These are phyloP conservation scores for Meandrusa payeni DNA, from an alignment of 2,888 invertebrate genomes.

Conservation along the genomic window DNA sequence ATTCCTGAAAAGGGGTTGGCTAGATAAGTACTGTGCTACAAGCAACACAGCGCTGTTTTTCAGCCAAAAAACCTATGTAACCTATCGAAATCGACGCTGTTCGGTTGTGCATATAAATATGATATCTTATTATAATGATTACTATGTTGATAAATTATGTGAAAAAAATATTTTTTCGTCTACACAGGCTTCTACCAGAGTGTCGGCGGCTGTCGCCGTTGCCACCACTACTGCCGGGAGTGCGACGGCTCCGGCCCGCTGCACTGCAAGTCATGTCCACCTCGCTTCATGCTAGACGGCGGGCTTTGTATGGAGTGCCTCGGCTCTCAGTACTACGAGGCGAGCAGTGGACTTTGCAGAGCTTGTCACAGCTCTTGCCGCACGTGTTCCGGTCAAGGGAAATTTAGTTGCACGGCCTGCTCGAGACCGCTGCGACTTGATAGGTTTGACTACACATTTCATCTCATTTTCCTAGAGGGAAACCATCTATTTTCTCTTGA, in stretches of 20 bases:
- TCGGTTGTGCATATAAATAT: too few species aligned
- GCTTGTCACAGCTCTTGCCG: slow-evolving; percentile 84
- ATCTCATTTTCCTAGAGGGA: too few species aligned
- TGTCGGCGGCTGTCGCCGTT: slow-evolving; percentile 90
- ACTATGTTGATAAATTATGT: too few species aligned
- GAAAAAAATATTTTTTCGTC: too few species aligned
- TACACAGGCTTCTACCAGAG: slow-evolving; percentile 87
- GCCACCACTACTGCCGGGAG: slow-evolving; percentile 93
- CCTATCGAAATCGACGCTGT: too few species aligned
- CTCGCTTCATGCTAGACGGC: slow-evolving; percentile 86
- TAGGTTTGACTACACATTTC: too few species aligned
- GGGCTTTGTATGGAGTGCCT: slow-evolving; percentile 89
- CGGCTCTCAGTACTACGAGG: slow-evolving; percentile 87
- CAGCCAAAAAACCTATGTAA: neutral
- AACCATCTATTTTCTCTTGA: too few species aligned
- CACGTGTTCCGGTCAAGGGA: slow-evolving; percentile 84
- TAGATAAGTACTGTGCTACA: too few species aligned
- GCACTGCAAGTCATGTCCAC: slow-evolving; percentile 87
- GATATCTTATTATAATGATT: too few species aligned
- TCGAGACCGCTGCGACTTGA: slow-evolving; percentile 84
- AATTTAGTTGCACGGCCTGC: slow-evolving; percentile 85
- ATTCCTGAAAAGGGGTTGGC: too few species aligned
- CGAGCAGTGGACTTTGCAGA: slow-evolving; percentile 84
- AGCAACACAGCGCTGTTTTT: too few species aligned
- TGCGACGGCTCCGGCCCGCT: slow-evolving; percentile 90